Conservation (phyloP, 2,888 invertebrate genomes). For the Pristionchus exspectatus region DNA sequence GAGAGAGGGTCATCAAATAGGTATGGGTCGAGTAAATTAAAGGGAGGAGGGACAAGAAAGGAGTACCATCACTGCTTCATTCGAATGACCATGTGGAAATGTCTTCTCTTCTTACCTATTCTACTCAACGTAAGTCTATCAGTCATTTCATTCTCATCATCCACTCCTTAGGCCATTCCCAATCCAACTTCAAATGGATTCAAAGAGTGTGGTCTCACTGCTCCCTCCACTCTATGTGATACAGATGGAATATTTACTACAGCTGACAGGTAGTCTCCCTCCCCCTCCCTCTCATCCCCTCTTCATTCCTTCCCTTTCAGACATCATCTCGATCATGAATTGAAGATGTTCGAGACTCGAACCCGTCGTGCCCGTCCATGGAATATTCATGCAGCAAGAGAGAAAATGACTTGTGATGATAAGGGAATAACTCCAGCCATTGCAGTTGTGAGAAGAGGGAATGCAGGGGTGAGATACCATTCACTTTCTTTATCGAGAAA, state of each 20-base stretch:
- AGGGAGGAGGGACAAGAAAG: not conserved
- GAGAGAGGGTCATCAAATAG: slow-evolving; percentile 34
- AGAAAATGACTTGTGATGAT: slow-evolving; percentile 2
- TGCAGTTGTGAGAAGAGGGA: slow-evolving; percentile 37
- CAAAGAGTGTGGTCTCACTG: slow-evolving; percentile 14
- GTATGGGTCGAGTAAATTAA: not conserved
- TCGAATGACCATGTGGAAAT: slow-evolving; percentile 27
- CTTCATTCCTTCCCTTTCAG: not conserved
- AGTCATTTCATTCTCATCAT: not conserved
- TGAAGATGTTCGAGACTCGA: slow-evolving; percentile 50
- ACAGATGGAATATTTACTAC: slow-evolving; percentile 43
- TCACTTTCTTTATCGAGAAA: too few relatives aligned
- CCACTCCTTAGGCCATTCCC: slow-evolving; percentile 1
- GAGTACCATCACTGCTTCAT: not conserved
- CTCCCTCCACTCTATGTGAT: slow-evolving; percentile 44
- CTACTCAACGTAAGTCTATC: not conserved
- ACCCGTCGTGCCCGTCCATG: slow-evolving; percentile 20
- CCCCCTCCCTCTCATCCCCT: not conserved
- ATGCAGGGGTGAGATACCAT: slow-evolving; percentile 1
- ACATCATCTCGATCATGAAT: slow-evolving; percentile 37
- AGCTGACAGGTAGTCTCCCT: slow-evolving; percentile 31
- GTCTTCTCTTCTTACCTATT: not conserved
- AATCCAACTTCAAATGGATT: slow-evolving; percentile 16
- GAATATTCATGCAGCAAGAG: slow-evolving; percentile 14
- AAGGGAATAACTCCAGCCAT: slow-evolving; percentile 50